These are phyloP conservation scores for Gymnocephalus cernua DNA, from an alignment of 2,113 vertebrate species.

Conservation along the genomic window DNA sequence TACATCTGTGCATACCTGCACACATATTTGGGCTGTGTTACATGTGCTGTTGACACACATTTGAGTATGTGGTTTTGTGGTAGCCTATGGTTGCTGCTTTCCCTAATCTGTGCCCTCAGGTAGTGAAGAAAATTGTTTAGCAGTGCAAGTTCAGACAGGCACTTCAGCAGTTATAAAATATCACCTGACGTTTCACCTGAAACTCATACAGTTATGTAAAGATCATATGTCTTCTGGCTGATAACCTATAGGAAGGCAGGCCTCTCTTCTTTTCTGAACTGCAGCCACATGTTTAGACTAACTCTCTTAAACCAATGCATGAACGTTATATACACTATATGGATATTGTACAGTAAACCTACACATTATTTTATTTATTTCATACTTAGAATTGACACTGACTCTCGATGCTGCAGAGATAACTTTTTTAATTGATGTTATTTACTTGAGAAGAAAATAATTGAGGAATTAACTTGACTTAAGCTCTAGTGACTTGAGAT, in stretches of 20 bases:
- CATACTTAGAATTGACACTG: background rate
- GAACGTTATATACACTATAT: background rate
- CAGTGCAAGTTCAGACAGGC: slow-evolving; percentile 44
- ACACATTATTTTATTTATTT: background rate
- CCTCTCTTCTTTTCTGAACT: background rate
- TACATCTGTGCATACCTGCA: slow-evolving; percentile 33
- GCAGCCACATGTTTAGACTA: background rate
- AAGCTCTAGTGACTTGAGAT: background rate
- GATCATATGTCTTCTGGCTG: background rate
- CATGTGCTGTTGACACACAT: slow-evolving; percentile 33
- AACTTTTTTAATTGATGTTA: background rate
- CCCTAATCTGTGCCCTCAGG: slow-evolving; percentile 48
- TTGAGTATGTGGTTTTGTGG: slow-evolving; percentile 33
- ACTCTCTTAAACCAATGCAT: background rate
- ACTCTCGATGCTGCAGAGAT: background rate
- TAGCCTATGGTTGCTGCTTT: slow-evolving; percentile 32
- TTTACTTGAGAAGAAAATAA: background rate
- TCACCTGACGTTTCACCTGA: background rate
- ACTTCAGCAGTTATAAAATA: slow-evolving; percentile 14
- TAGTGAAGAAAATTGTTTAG: slow-evolving; percentile 45
- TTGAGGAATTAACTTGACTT: background rate
- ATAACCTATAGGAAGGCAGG: background rate
- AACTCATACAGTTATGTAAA: background rate
- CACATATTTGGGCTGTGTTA: slow-evolving; percentile 19
- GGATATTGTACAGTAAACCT: background rate